phyloP scores from a whole-genome alignment of 2,113 vertebrate species.

The Cygnus atratus region DNA sequence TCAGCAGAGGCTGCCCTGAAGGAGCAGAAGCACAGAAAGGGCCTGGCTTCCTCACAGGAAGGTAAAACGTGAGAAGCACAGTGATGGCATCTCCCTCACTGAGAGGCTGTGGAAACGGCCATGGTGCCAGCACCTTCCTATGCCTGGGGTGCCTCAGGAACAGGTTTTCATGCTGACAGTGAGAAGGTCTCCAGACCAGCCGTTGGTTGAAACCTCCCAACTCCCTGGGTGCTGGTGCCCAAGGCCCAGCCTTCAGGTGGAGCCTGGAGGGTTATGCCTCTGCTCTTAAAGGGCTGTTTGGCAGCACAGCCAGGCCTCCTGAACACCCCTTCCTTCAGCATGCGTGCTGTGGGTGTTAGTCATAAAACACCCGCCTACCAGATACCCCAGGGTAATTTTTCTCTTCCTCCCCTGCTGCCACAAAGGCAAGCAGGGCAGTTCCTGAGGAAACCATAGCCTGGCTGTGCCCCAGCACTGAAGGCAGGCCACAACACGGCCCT shows the following conservation, averaged over 20 bases:
- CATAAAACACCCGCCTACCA: too few relatives aligned
- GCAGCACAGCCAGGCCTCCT: not conserved
- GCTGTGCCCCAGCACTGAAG: not conserved
- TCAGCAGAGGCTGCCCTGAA: not conserved
- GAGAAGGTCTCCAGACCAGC: not conserved
- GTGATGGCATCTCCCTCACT: not conserved
- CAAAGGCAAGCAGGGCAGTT: not conserved
- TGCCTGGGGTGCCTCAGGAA: not conserved
- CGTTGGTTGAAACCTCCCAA: not conserved
- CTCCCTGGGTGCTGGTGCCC: too few relatives aligned
- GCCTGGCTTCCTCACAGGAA: too few relatives aligned
- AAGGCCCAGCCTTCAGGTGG: rapidly evolving
- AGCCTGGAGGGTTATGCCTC: not conserved
- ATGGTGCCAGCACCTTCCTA: not conserved
- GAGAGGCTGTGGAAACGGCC: not conserved
- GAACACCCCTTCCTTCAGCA: too few relatives aligned
- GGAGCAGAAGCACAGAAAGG: not conserved
- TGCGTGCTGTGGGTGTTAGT: rapidly evolving
- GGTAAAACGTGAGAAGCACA: not conserved
- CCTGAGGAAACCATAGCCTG: too few relatives aligned
- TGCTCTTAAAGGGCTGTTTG: not conserved
- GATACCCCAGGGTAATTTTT: not conserved
- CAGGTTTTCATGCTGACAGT: too few relatives aligned
- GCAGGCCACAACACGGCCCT: not conserved
- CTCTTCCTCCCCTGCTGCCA: not conserved